phyloP scores from a whole-genome alignment of 2,797 vertebrate species.

The Rhynchonycteris naso region DNA sequence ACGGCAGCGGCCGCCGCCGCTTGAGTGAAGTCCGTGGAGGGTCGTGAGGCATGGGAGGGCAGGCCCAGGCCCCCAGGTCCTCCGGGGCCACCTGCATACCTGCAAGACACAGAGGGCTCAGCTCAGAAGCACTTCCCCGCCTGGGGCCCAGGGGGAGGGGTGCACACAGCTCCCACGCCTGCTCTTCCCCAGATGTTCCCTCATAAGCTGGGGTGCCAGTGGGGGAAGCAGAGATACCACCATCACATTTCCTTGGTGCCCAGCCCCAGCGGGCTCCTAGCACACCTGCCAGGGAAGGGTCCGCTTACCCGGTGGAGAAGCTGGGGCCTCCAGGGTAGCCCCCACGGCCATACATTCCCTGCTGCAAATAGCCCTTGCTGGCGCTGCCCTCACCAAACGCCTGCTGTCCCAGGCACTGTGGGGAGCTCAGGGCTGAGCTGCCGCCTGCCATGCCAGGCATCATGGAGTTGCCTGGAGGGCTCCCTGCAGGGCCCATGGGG shows the following conservation, averaged over 20 bases:
- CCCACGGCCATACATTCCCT: slow-evolving; percentile 90
- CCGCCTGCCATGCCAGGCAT: slow-evolving; percentile 90
- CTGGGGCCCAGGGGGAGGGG: background rate
- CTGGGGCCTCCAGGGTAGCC: slow-evolving; percentile 85
- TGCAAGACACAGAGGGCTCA: slow-evolving; percentile 66
- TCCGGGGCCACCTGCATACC: slow-evolving; percentile 89
- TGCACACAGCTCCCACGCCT: background rate
- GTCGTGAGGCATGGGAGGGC: slow-evolving; percentile 87
- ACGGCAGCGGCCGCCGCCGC: slow-evolving; percentile 93
- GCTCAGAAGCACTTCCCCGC: background rate
- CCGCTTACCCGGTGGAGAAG: slow-evolving; percentile 85
- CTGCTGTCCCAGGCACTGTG: slow-evolving; percentile 94
- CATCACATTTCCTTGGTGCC: fast-evolving
- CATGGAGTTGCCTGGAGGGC: slow-evolving; percentile 92
- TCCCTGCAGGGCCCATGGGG: slow-evolving; percentile 95
- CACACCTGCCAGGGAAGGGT: background rate
- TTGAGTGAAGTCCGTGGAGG: slow-evolving; percentile 94
- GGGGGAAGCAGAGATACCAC: background rate
- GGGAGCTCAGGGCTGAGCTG: slow-evolving; percentile 90
- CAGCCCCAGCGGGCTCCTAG: background rate
- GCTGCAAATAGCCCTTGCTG: slow-evolving; percentile 92
- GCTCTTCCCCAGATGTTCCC: background rate
- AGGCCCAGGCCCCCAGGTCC: slow-evolving; percentile 89
- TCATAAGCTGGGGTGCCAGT: background rate
- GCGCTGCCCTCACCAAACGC: slow-evolving; percentile 89